phyloP scores from a whole-genome alignment of 2,888 invertebrate genomes.

The Andrena dorsata region DNA sequence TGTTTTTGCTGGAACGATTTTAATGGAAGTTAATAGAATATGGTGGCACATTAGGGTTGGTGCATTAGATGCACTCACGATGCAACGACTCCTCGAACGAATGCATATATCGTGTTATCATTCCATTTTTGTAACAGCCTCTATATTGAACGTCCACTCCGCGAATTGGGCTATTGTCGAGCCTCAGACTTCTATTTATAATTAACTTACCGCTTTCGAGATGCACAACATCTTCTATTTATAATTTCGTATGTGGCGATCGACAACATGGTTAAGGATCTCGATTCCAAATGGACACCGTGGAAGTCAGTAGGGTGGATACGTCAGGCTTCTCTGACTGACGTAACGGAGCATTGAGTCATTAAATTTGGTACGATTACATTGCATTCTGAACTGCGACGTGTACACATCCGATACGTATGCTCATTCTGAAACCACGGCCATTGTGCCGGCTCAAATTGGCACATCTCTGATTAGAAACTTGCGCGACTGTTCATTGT shows the following conservation, averaged over 20 bases:
- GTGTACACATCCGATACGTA: slow-evolving; percentile 61
- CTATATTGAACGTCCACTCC: slow-evolving; percentile 16
- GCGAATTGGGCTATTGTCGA: slow-evolving; percentile 44
- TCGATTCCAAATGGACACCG: slow-evolving; percentile 21
- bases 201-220: too few relatives aligned
- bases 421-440: slow-evolving; percentile 73
- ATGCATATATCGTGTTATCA: slow-evolving; percentile 28
- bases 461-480: slow-evolving; percentile 82
- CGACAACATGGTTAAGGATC: slow-evolving; percentile 40
- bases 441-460: slow-evolving; percentile 77
- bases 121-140: slow-evolving; percentile 39
- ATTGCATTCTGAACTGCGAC: slow-evolving; percentile 66
- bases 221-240: slow-evolving; percentile 36
- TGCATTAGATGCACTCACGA: neutral
- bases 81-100: neutral
- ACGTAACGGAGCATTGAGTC: slow-evolving; percentile 61
- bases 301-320: slow-evolving; percentile 25
- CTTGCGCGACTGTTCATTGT: slow-evolving; percentile 72
- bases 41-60: neutral
- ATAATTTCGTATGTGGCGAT: slow-evolving; percentile 46
- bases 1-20: too few relatives aligned
- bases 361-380: slow-evolving; percentile 78
- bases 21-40: too few relatives aligned
- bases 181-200: slow-evolving; percentile 25
- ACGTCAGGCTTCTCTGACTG: slow-evolving; percentile 11